Base-by-base conservation (phyloP, 2,888 invertebrate genomes). In the Marronus borbonicus region DNA sequence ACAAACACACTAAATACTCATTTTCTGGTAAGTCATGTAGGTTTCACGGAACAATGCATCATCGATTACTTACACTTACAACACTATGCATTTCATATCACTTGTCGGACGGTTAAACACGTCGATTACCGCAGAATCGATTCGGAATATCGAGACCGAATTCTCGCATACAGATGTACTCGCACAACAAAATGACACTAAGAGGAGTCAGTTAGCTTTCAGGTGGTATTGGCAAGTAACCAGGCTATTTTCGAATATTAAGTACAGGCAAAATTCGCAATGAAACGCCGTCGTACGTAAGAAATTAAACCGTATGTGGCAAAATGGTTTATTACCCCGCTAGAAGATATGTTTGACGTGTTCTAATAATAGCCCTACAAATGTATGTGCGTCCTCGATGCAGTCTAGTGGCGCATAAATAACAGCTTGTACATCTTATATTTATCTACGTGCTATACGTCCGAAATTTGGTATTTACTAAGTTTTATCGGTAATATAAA, bases 181-280 rank as follows among this genome's bases (percentile, higher is more conserved):
- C 78, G 78, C 60, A 50, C 39, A 69, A 68, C 75, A 68, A 60
- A 78, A 68, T 78, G 78, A 76, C 78, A 78, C 78, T 78, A 76
- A 70, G 66, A 62, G 78, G 76, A 76, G 60, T 68, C 78, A 70
- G 78, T 72, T 58, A 69, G 68, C 75, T 76, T 75, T 80, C 83
- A 84, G 84, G 85, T 85, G 84, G 83, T 83, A 83, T 83, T 85
- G 85, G 85, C 84, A 80, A 64, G 58, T 62, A 66, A 83, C 85
- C 85, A 86, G 84, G 84, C 84, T 85, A 85, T 85, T 85, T 85
- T 83, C 75, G 82, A 79, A 78, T 77, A 28, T 44, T 72, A 77
- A 70, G 77, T 77, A 72, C 72, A 64, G 50, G 52, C 50, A 64
- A 70, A 76, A 58, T 77, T 80, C 66, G 20, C 31, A 78, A 62